A percentile compares a stretch with the other conserved stretches of the same genome.
phyloP scores from a whole-genome alignment of 37 sponge, comb jelly and placozoan species.

The Mnemiopsis leidyi region DNA sequence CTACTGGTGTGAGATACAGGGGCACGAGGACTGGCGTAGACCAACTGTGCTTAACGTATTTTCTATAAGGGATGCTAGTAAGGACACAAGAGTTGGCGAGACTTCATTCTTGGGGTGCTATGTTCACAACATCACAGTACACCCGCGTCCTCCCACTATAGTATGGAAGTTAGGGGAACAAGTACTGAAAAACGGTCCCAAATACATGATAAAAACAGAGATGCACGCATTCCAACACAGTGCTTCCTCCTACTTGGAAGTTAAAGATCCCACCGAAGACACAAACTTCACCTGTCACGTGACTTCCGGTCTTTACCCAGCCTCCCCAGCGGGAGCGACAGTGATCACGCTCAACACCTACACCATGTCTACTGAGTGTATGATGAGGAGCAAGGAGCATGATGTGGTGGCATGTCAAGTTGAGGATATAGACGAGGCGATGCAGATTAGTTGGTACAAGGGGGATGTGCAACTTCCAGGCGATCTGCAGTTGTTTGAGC shows the following conservation, averaged over 20 bases:
- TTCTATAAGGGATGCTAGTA: not conserved
- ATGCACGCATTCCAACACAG: not conserved
- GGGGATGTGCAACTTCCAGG: not conserved
- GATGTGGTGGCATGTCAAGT: not conserved
- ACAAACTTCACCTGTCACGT: slow-evolving; percentile 3
- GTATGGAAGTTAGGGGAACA: slow-evolving; percentile 6
- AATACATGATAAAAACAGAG: not conserved
- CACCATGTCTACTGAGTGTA: not conserved
- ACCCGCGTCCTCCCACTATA: not conserved
- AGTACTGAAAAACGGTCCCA: not conserved
- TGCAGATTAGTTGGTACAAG: slow-evolving; percentile 12
- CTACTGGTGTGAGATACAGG: not conserved
- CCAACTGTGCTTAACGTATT: not conserved
- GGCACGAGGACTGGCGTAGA: not conserved
- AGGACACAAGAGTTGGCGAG: not conserved
- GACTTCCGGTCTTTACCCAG: not conserved
- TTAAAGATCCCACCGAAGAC: not conserved
- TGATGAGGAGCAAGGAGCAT: not conserved
- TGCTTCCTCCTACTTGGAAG: not conserved
- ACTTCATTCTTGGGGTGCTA: not conserved
- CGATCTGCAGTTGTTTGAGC: slow-evolving; percentile 14
- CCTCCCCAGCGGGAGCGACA: not conserved
- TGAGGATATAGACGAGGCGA: not conserved
- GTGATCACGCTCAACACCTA: not conserved
- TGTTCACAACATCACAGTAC: not conserved